A percentile compares a stretch with the other conserved stretches of the same genome.
These are phyloP conservation scores for Phortica okadai DNA, from an alignment of 2,888 invertebrate genomes.

Conservation along the genomic window DNA sequence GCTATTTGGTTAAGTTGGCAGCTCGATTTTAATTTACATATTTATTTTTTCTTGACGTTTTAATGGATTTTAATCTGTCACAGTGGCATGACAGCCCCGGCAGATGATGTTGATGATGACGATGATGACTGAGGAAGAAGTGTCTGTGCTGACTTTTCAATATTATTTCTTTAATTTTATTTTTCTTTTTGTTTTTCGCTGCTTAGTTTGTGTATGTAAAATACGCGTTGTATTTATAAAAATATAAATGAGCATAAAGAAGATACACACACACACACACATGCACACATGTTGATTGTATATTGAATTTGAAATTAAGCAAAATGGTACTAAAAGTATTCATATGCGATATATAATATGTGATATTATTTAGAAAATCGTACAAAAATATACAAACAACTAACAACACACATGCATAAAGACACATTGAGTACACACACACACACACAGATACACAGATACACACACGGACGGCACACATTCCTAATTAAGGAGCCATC, in stretches of 20 bases:
- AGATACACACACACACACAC: neutral
- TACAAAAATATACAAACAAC: neutral
- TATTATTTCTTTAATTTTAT: neutral
- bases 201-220: neutral
- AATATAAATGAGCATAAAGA: neutral
- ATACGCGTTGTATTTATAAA: conserved; percentile 17
- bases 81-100: conserved; percentile 53
- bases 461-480: conserved; percentile 50
- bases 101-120: conserved; percentile 13
- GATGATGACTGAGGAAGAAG: conserved; percentile 41
- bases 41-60: conserved; percentile 62
- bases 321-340: conserved; percentile 24
- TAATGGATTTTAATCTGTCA: conserved; percentile 74
- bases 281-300: neutral
- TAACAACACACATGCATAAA: too few species aligned
- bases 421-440: neutral
- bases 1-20: conserved; percentile 19
- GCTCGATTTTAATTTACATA: conserved; percentile 31
- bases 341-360: conserved; percentile 10
- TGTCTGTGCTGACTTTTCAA: conserved; percentile 18
- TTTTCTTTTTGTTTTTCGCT: conserved; percentile 16
- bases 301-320: conserved; percentile 32
- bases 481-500: conserved; percentile 69
- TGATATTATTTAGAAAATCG: conserved; percentile 17
- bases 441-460: conserved; percentile 6